phyloP scores from a whole-genome alignment of 2,888 invertebrate species.

The Tipula helvola region DNA sequence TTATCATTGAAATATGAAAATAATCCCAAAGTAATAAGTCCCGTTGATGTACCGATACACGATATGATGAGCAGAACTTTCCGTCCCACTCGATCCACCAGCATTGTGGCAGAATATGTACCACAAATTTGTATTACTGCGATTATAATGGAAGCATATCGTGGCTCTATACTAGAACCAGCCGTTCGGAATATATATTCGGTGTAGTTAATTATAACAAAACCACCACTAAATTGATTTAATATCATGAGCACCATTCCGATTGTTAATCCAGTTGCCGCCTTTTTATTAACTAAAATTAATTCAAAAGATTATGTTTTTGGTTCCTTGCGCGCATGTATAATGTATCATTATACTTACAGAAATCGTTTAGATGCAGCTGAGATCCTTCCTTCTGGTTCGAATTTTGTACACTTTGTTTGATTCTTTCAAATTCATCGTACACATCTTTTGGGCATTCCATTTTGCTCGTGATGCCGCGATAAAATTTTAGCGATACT shows the following conservation, averaged over 20 bases:
- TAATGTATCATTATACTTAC: conserved; percentile 21
- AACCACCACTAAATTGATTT: conserved; percentile 27
- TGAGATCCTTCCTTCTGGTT: conserved; percentile 14
- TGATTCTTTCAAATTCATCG: conserved; percentile 21
- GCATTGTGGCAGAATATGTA: conserved; percentile 24
- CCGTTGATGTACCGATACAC: conserved; percentile 23
- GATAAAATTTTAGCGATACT: conserved; percentile 25
- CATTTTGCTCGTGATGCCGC: conserved; percentile 11
- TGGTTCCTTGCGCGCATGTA: no score
- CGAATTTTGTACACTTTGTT: conserved; percentile 15
- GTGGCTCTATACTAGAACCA: conserved; percentile 25
- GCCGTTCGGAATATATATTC: conserved; percentile 27
- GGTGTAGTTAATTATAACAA: conserved; percentile 30
- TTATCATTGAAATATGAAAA: conserved; percentile 21
- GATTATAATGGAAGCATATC: conserved; percentile 27
- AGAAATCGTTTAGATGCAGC: conserved; percentile 21
- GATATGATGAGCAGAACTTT: conserved; percentile 27
- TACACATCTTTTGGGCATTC: conserved; percentile 21
- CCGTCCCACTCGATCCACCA: conserved; percentile 28
- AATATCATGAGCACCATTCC: conserved; percentile 19
- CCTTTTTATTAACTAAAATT: neutral
- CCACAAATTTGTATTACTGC: conserved; percentile 28
- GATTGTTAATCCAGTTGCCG: neutral
- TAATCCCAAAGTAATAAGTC: conserved; percentile 23
- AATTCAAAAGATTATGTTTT: neutral